Conservation (phyloP, 2,113 vertebrate genomes). For the Atractosteus spatula region DNA sequence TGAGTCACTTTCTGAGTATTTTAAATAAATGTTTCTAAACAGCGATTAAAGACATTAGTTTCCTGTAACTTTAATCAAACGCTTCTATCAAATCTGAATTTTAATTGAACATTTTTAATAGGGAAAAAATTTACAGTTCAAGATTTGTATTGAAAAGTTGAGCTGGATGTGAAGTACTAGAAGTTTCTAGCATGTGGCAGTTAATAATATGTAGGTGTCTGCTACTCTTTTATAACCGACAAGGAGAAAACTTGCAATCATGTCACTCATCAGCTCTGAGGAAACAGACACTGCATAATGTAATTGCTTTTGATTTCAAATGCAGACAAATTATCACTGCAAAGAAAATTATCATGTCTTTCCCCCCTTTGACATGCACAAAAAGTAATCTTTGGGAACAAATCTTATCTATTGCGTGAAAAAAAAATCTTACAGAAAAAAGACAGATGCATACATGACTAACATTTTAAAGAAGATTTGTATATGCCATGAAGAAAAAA, state of each 20-base stretch:
- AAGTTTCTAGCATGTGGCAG: neutral
- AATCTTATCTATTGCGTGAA: slow-evolving; percentile 50
- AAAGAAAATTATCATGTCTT: slow-evolving; percentile 20
- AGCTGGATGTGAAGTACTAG: neutral
- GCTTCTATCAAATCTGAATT: neutral
- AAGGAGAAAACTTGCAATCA: neutral
- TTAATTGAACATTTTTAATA: neutral
- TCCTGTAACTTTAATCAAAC: neutral
- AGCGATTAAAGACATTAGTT: neutral
- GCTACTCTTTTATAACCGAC: neutral
- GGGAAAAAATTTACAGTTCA: neutral
- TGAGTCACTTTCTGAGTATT: too few species aligned
- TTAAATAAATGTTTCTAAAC: neutral
- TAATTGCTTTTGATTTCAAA: slow-evolving; percentile 13
- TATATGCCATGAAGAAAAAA: slow-evolving; percentile 37
- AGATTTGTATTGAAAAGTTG: neutral
- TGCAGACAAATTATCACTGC: slow-evolving; percentile 6
- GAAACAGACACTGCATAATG: neutral
- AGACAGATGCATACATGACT: slow-evolving; percentile 48
- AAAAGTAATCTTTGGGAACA: slow-evolving; percentile 57
- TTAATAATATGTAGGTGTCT: slow-evolving; percentile 12
- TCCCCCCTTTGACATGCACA: slow-evolving; percentile 30
- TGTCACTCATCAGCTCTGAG: neutral
- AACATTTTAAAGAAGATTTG: slow-evolving; percentile 41
- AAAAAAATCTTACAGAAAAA: slow-evolving; percentile 49